Evolutionary conservation across 2,888 invertebrate genomes (phyloP).

Genomic region (Leucozona laternaria): DNA sequence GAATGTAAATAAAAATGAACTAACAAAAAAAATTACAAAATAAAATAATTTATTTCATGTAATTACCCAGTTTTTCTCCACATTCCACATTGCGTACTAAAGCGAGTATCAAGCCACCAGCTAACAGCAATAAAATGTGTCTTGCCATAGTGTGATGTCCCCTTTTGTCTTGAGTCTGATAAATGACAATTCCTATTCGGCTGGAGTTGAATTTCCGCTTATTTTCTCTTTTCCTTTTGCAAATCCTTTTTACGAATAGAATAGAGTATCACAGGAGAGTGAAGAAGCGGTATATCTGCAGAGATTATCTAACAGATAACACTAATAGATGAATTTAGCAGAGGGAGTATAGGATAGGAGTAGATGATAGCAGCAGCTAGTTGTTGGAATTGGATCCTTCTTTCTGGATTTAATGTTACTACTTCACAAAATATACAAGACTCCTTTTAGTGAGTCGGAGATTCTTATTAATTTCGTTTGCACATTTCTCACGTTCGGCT

Average conservation of each 20-base stretch:
- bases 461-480: slow-evolving; percentile 56
- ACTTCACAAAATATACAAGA: slow-evolving; percentile 38
- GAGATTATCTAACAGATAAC: slow-evolving; percentile 70
- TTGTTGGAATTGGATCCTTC: slow-evolving; percentile 11
- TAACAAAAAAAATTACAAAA: neutral
- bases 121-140: slow-evolving; percentile 71
- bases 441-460: slow-evolving; percentile 19
- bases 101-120: slow-evolving; percentile 71
- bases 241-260: slow-evolving; percentile 39
- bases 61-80: slow-evolving; percentile 72
- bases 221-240: slow-evolving; percentile 34
- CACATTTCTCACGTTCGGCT: slow-evolving; percentile 65
- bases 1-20: neutral
- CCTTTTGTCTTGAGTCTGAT: slow-evolving; percentile 49
- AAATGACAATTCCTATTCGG: slow-evolving; percentile 47
- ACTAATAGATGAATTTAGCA: slow-evolving; percentile 65
- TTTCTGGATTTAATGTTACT: slow-evolving; percentile 47
- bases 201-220: slow-evolving; percentile 42
- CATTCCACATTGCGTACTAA: slow-evolving; percentile 67
- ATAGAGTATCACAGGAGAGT: neutral
- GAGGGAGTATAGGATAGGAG: slow-evolving; percentile 13
- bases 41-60: slow-evolving; percentile 36
- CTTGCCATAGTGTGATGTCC: slow-evolving; percentile 62
- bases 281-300: slow-evolving; percentile 44
- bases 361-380: neutral